Conservation (phyloP, 2,113 vertebrate genomes). For the Paramormyrops kingsleyae region DNA sequence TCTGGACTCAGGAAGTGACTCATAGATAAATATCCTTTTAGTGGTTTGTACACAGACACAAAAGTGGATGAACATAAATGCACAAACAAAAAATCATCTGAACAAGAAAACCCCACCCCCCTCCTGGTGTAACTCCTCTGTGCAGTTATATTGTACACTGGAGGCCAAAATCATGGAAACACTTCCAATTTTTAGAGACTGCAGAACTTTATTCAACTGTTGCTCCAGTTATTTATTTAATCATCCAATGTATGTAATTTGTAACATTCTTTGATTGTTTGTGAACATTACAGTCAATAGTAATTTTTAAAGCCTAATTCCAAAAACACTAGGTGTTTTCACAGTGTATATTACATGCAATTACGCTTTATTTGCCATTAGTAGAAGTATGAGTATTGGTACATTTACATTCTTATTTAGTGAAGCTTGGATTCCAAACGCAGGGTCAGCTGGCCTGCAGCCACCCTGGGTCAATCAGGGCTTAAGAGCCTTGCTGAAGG, state of each 20-base stretch:
- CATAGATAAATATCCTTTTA: conserved; percentile 4
- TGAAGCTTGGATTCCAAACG: background rate
- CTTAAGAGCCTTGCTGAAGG: background rate
- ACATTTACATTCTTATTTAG: background rate
- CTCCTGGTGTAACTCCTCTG: background rate
- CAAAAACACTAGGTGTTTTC: background rate
- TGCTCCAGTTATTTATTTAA: background rate
- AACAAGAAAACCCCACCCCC: background rate
- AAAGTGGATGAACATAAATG: background rate
- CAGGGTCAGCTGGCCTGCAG: background rate
- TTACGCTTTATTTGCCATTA: background rate
- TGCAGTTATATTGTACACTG: background rate
- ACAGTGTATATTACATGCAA: background rate
- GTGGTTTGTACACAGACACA: background rate
- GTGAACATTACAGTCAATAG: background rate
- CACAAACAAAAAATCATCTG: background rate
- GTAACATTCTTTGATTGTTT: background rate
- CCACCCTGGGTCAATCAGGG: background rate
- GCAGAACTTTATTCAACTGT: background rate
- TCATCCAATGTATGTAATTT: background rate
- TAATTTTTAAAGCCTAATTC: background rate
- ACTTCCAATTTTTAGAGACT: background rate
- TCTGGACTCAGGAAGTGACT: background rate
- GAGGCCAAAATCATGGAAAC: background rate
- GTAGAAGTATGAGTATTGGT: background rate